Evolutionary conservation across 2,888 invertebrate genomes (phyloP), one percentile per base, ranked within the genome.

Genomic region (Criorhina ranunculi): DNA sequence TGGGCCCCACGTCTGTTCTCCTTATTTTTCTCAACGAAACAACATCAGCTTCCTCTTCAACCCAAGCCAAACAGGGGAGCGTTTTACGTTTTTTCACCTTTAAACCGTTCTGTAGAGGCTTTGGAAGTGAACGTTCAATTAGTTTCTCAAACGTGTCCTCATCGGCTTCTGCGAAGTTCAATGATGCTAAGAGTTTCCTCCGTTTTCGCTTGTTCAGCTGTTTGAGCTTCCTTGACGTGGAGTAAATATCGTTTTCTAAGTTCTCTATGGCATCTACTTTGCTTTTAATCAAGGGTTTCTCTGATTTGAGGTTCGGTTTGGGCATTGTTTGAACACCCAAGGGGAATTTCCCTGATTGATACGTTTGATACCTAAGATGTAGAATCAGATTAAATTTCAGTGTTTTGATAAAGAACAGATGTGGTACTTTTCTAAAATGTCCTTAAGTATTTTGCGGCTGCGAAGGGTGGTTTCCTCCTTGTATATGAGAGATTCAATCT

Each of bases 281-380:
- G 55, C 90, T 89, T 29, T 90, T 90, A 51, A 90, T 90, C 49
- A 90, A 88, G 44, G 87, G 89, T 29, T 42, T 87, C 57, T 81
- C 86, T 5, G 86, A 87, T 76, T 90, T 89, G 0, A 88, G 87
- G n/a, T 91, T 91, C 2, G 91, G 90, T 19, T 92, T 88, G 2
- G 91, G 91, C 72, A 95, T 90, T 77, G 92, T 91, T 86, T 94
- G 93, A 0, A 95, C 92, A 0, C 94, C 95, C 9, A 96, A 90
- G 0, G 96, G 96, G 91, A 95, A 96, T 70, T 93, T 91, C 6
- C 95, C 95, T 6, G 92, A 89, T 0, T 94, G 91, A 11, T 95
- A 90, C 88, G 93, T 92, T 85, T 93, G 93, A 89, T 95, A 95
- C 53, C 95, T 95, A 86, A 8, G 87, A 88, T 78, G 70, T 40